Conservation (phyloP, 2,888 invertebrate species). For the Pollenia angustigena region DNA sequence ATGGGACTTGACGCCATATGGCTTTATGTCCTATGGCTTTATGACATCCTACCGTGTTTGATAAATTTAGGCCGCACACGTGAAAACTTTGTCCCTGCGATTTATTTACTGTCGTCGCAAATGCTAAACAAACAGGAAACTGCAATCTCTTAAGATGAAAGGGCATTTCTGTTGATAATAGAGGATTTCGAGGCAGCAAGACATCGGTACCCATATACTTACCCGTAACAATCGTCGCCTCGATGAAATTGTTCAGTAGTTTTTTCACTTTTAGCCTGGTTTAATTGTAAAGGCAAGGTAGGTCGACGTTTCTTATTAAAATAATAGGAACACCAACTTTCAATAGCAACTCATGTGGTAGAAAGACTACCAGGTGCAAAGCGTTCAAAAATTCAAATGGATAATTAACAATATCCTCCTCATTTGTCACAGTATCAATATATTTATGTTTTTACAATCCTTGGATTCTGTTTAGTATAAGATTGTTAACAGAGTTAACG, state of each 20-base stretch:
- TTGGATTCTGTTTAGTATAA: no score
- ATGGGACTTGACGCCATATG: no score
- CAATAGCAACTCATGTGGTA: slow-evolving; percentile 55
- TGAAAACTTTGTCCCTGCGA: slow-evolving; percentile 52
- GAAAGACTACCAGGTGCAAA: no score
- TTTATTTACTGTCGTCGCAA: slow-evolving; percentile 68
- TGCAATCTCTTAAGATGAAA: slow-evolving; percentile 59
- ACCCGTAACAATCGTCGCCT: slow-evolving; percentile 65
- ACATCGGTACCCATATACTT: slow-evolving; percentile 63
- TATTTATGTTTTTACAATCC: no score
- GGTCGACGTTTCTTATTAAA: slow-evolving; percentile 64
- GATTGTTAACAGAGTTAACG: no score
- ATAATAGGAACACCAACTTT: slow-evolving; percentile 50
- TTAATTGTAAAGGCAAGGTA: slow-evolving; percentile 59
- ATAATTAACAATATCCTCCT: no score
- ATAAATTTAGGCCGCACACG: no score
- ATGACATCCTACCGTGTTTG: no score
- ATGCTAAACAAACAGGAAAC: slow-evolving; percentile 59
- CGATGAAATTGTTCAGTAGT: slow-evolving; percentile 61
- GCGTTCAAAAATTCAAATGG: no score
- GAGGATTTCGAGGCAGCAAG: slow-evolving; percentile 21
- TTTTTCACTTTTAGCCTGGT: slow-evolving; percentile 48
- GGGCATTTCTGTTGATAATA: slow-evolving; percentile 58
- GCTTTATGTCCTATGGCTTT: no score
- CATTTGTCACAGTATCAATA: no score